Base-by-base conservation (phyloP, 2,888 invertebrate genomes). In the Biston stratarius region DNA sequence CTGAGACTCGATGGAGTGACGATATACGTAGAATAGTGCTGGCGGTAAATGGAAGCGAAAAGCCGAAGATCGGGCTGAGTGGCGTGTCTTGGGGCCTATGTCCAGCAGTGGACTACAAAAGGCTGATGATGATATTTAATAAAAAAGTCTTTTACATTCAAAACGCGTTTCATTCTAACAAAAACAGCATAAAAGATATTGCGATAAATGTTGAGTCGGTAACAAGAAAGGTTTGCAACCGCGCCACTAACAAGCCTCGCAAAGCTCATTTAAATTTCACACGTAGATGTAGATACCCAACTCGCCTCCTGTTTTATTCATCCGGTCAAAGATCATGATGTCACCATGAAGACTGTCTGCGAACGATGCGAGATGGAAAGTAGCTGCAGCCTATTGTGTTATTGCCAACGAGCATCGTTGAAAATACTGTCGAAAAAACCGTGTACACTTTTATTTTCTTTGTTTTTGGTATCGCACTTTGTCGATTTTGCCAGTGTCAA, bases 221-320 rank as follows among this genome's bases (percentile, higher is more conserved):
- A 74, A 76, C 76, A 57, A 61, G 56, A 24, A 59, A 61, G 47
- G 61, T 60, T 66, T 60, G 53, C 58, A 47, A 51, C 36, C 33
- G 59, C 56, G 61, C 38, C 61, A 42, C 47, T 59, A 55, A 60
- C 61, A 47, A 51, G 49, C 72, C 67, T 74, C 63, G 71, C 61
- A 69, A 74, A 75, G 71, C 79, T 80, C 76, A 85, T 86, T 85
- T 83, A 76, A 85, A 85, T 84, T 87, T 84, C 79, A 81, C 80
- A 84, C 82, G 78, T 77, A 80, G 69, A 75, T 73, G 77, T 72
- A 79, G 78, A 76, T 76, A 58, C 48, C 71, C 73, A 73, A 72
- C 67, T 76, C 70, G 78, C 77, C 81, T 82, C 78, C 77, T 86
- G 84, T 86, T 84, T 85, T 85, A 85, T 84, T 84, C 82, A 85